phyloP scores from a whole-genome alignment of 2,797 vertebrate genomes.

The Nannoperca australis region DNA sequence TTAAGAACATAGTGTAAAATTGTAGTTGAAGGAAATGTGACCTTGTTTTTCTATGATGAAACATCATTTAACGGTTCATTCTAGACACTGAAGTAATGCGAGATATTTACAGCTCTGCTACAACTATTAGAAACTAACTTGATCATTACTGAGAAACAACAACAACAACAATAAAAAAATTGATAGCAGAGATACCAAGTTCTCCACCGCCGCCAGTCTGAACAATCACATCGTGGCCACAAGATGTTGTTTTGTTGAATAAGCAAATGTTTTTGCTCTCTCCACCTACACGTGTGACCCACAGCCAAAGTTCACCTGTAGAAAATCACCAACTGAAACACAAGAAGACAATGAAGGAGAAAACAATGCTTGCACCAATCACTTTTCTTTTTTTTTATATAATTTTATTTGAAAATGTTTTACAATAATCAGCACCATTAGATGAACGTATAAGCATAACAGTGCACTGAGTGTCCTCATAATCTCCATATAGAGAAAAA shows the following conservation, averaged over 20 bases:
- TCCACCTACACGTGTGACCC: conserved; percentile 20
- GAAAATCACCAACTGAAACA: neutral
- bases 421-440: no score
- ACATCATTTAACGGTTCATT: neutral
- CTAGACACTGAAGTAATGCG: neutral
- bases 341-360: neutral
- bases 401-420: no score
- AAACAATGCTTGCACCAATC: neutral
- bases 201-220: neutral
- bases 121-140: neutral
- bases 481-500: no score
- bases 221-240: conserved; percentile 8
- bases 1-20: neutral
- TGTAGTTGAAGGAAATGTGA: neutral
- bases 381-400: neutral
- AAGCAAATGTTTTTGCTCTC: neutral
- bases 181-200: neutral
- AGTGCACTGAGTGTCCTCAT: no score
- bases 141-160: neutral
- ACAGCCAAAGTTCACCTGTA: neutral
- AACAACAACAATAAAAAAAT: conserved; percentile 11
- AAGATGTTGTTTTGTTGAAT: conserved; percentile 8
- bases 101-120: conserved; percentile 12
- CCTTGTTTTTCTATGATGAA: neutral
- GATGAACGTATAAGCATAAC: no score